A percentile compares a stretch with the other conserved stretches of the same genome.
phyloP scores from a whole-genome alignment of 2,797 vertebrate species.

The Chiroxiphia lanceolata region DNA sequence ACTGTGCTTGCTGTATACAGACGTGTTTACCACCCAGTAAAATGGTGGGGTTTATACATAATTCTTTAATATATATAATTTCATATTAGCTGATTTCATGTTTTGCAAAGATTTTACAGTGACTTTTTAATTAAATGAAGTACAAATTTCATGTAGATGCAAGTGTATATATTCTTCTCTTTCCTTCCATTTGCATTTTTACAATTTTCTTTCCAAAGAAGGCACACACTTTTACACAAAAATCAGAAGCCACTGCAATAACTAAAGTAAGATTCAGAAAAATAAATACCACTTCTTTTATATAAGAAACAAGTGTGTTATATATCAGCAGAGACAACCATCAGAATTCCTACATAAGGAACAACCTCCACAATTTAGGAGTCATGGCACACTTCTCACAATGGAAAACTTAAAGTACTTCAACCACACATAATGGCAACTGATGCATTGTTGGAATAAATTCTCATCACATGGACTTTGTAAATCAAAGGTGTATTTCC shows the following conservation, averaged over 20 bases:
- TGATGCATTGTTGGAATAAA: background rate
- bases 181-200: background rate
- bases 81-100: background rate
- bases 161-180: background rate
- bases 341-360: background rate
- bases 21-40: background rate
- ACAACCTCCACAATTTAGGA: background rate
- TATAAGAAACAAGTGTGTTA: background rate
- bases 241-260: background rate
- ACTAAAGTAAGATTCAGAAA: background rate
- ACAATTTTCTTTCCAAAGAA: background rate
- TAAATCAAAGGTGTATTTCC: background rate
- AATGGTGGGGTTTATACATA: background rate
- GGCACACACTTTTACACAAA: background rate
- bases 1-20: background rate
- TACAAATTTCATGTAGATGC: too few species aligned
- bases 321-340: background rate
- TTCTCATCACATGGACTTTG: accelerated
- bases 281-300: background rate
- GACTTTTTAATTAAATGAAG: background rate
- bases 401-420: background rate
- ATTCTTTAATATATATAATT: background rate
- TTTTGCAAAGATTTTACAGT: background rate
- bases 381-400: background rate
- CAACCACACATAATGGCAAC: background rate